Evolutionary conservation across 2,113 vertebrate species (phyloP).

Genomic region (Pogonocichla stellata): DNA sequence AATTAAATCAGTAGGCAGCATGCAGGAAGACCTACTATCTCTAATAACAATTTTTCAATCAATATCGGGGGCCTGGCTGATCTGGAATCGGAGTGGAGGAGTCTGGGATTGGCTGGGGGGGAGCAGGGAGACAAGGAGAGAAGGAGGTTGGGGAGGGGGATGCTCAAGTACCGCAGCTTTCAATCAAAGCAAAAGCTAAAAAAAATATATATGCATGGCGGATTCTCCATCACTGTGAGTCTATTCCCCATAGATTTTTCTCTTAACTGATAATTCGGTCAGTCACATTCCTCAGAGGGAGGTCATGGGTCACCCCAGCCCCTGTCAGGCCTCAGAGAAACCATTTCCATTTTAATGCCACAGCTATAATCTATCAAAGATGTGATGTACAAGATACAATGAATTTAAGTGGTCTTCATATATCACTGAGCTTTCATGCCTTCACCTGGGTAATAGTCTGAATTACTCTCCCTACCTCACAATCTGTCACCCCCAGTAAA

Average conservation of each 20-base stretch:
- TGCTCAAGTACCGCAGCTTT: slow-evolving; percentile 51
- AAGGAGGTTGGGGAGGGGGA: neutral
- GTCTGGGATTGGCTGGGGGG: neutral
- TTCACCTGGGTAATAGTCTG: slow-evolving; percentile 91
- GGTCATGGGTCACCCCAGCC: slow-evolving; percentile 83
- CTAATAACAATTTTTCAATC: slow-evolving; percentile 87
- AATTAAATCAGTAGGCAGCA: slow-evolving; percentile 84
- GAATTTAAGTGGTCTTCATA: slow-evolving; percentile 92
- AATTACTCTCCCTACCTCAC: slow-evolving; percentile 89
- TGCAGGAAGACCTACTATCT: slow-evolving; percentile 79
- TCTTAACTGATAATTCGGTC: slow-evolving; percentile 90
- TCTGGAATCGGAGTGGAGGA: slow-evolving; percentile 24
- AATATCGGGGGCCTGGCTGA: slow-evolving; percentile 67
- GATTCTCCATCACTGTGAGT: slow-evolving; percentile 75
- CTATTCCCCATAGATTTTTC: slow-evolving; percentile 85
- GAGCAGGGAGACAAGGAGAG: neutral
- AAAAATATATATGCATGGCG: slow-evolving; percentile 77
- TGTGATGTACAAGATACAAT: slow-evolving; percentile 92
- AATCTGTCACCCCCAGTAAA: slow-evolving; percentile 87
- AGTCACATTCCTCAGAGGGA: slow-evolving; percentile 86
- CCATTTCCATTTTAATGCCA: slow-evolving; percentile 99
- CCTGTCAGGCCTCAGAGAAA: slow-evolving; percentile 88
- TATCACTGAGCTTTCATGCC: slow-evolving; percentile 87
- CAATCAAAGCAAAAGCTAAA: slow-evolving; percentile 74
- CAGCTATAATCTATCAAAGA: slow-evolving; percentile 95